A percentile compares a stretch with the other conserved stretches of the same genome.
Conservation (phyloP, 2,797 vertebrate species). For the Chrysocyon brachyurus region DNA sequence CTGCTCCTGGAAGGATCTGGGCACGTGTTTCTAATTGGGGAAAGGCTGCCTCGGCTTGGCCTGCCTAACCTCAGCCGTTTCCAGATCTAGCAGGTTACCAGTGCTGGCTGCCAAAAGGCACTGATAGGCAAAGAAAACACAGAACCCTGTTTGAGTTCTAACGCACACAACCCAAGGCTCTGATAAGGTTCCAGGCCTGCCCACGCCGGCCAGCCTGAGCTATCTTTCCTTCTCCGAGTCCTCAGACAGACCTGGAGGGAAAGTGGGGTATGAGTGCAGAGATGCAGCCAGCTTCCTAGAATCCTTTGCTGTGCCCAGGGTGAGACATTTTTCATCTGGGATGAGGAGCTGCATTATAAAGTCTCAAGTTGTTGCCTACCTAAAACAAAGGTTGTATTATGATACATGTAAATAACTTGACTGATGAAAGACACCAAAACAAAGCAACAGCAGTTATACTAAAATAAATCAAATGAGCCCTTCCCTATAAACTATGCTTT, state of each 20-base stretch:
- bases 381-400: constrained; percentile 60
- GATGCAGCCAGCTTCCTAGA: background rate
- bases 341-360: background rate
- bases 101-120: constrained; percentile 51
- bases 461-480: constrained; percentile 61
- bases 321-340: background rate
- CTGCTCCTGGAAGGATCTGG: background rate
- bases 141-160: background rate
- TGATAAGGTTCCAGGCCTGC: constrained; percentile 37
- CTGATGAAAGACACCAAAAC: constrained; percentile 65
- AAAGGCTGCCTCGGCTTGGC: constrained; percentile 48
- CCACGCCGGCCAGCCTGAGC: background rate
- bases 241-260: background rate
- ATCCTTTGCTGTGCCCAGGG: background rate
- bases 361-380: constrained; percentile 22
- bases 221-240: background rate
- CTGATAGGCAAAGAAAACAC: constrained; percentile 74
- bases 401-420: constrained; percentile 46
- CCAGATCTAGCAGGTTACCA: constrained; percentile 62
- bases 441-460: background rate
- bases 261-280: background rate
- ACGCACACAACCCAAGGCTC: background rate
- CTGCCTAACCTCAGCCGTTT: constrained; percentile 21
- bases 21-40: constrained; percentile 79
- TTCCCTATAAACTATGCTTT: constrained; percentile 66